Percentiles rank a stretch among this genome's conserved stretches.
phyloP scores from a whole-genome alignment of 2,113 vertebrate genomes.

The Indicator maculatus region DNA sequence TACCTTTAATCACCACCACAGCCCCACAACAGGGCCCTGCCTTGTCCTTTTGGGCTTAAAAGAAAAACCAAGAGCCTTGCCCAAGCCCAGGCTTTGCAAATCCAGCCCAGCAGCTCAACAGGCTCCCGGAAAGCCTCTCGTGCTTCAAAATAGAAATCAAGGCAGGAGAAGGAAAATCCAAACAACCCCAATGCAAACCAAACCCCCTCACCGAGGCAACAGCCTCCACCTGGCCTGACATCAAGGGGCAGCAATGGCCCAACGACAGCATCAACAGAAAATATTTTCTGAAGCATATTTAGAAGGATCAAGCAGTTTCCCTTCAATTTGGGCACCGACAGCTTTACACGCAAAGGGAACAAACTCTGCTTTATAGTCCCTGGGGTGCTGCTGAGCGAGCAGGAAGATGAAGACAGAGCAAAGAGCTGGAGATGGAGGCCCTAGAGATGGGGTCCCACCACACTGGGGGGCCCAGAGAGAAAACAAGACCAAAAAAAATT shows the following conservation, averaged over 20 bases:
- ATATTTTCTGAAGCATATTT: slow-evolving; percentile 25
- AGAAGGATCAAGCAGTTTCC: slow-evolving; percentile 28
- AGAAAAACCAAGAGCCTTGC: neutral
- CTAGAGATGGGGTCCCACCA: fast-evolving
- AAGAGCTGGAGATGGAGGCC: neutral
- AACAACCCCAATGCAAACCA: neutral
- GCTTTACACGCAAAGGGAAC: slow-evolving; percentile 26
- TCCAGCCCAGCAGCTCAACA: neutral
- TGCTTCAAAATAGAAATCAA: neutral
- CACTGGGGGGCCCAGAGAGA: neutral
- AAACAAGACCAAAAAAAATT: neutral
- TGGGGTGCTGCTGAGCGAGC: neutral
- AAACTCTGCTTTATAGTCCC: slow-evolving; percentile 31
- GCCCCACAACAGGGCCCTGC: neutral
- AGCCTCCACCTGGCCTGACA: slow-evolving; percentile 39
- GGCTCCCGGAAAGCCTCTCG: neutral
- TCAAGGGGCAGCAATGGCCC: neutral
- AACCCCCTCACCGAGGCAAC: neutral
- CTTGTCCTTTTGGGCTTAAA: neutral
- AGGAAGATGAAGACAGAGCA: neutral
- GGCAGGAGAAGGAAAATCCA: neutral
- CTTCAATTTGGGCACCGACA: neutral
- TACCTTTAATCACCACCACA: neutral
- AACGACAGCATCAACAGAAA: slow-evolving; percentile 10
- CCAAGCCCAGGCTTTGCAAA: neutral